Base-by-base conservation (phyloP, 2,797 vertebrate genomes). In the Poeciliopsis infans region DNA sequence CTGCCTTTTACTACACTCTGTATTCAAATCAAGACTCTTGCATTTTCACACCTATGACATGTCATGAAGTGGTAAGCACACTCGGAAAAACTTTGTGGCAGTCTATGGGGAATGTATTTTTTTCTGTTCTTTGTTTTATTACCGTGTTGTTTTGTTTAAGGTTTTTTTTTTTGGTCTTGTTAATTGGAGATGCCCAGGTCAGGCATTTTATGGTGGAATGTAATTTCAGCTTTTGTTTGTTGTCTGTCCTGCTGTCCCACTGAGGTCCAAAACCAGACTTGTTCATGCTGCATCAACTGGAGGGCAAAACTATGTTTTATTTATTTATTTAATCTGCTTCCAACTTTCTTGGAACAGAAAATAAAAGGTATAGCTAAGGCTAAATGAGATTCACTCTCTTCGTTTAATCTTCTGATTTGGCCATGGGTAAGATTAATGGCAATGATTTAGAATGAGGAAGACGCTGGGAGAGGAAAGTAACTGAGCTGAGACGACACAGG, bases 371-470 rank as follows among this genome's bases (percentile, higher is more conserved):
- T 31, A 43, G 85, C 77, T 86, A 87, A 87, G 83, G 88, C 84
- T 77, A 81, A 88, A 85, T 45, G 72, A 79, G 87, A 91, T 86
- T 90, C 90, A 84, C 82, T 77, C 90, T 83, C 90, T 83, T 78
- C 71, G 84, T 94, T 92, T 94, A 94, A 95, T 94, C 93, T 92
- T 90, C 86, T 90, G 92, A 92, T 94, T 95, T 93, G 87, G 87
- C 92, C 89, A 90, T 85, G 36, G 85, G 86, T 83, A 70, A 91
- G 93, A 94, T 95, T 94, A 94, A 88, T 90, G 90, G 87, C 91
- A 90, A 75, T 74, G 81, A 79, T 90, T 89, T 83, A 83, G 83
- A 89, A 82, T 78, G 82, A 85, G 61, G 82, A 87, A 51, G 72
- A 53, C 69, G 79, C 23, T 77, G 86, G 68, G 57, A 59, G 78